Evolutionary conservation across 2,888 invertebrate species (phyloP).

Genomic region (Cerastis leucographa): DNA sequence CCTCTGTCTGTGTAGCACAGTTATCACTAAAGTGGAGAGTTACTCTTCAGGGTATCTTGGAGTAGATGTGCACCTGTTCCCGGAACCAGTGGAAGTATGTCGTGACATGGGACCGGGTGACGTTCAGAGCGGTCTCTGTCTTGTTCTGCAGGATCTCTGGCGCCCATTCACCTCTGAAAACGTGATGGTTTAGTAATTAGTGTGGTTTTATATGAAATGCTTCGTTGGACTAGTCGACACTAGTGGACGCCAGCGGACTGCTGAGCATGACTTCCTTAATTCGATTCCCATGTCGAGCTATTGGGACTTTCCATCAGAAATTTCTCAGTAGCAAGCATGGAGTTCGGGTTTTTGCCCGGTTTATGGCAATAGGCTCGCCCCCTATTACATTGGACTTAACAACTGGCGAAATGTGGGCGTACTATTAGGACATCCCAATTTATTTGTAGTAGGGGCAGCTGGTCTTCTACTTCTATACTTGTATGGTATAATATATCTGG

Average conservation of each 20-base stretch:
- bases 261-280: not conserved
- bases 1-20: slow-evolving; percentile 74
- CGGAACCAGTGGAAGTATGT: slow-evolving; percentile 94
- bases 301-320: not conserved
- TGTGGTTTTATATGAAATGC: not conserved
- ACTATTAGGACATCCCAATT: not conserved
- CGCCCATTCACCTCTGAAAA: slow-evolving; percentile 93
- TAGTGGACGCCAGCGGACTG: not conserved
- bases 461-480: not conserved
- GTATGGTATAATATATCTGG: not conserved
- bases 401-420: not conserved
- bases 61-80: slow-evolving; percentile 94
- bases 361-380: not conserved
- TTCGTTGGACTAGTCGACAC: not conserved
- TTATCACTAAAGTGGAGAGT: slow-evolving; percentile 67
- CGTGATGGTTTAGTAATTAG: slow-evolving; percentile 17
- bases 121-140: slow-evolving; percentile 92
- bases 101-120: slow-evolving; percentile 92
- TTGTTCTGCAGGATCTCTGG: slow-evolving; percentile 94
- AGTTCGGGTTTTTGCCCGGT: not conserved
- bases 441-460: not conserved
- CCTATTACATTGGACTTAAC: not conserved
- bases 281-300: not conserved
- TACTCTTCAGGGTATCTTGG: slow-evolving; percentile 92
- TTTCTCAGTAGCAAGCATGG: not conserved